Base-by-base conservation (phyloP, 2,888 invertebrate species). In the Luffia ferchaultella region DNA sequence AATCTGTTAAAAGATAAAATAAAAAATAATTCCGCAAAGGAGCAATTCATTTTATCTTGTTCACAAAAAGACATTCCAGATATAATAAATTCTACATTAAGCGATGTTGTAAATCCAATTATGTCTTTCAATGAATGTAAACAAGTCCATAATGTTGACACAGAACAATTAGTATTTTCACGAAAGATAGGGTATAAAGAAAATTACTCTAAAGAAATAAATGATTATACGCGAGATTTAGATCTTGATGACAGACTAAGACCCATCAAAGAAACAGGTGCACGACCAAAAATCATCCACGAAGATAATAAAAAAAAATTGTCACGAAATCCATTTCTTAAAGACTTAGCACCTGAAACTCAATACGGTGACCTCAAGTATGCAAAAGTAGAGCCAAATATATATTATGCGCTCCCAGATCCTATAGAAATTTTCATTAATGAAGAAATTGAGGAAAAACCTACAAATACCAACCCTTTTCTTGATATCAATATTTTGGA, bases 81-180 rank as follows among this genome's bases (percentile, higher is more conserved):
- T 55, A 69, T 85, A 50, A 76, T 84, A 1, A 83, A 85, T 61
- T 84, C 84, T 18, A 83, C 83, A 1, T 65, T 78, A 16, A 65
- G 56, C 48, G 82, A 82, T 40, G 55, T 12, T 12, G 3, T 30
- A 30, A 30, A 30, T 7, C 30, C 30, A 30, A n/a, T 30, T 30
- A 30, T 30, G 5, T 7, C 30, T 30, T 30, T 30, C 30, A 30
- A 30, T 30, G 12, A 30, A 30, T 30, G n/a, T n/a, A n/a, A n/a
- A n/a, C n/a, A n/a, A n/a, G n/a, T n/a, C n/a, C n/a, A n/a, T n/a
- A n/a, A n/a, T n/a, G n/a, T n/a, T n/a, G n/a, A n/a, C n/a, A n/a
- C n/a, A n/a, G n/a, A n/a, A n/a, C n/a, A n/a, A n/a, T n/a, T n/a
- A n/a, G n/a, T n/a, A n/a, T n/a, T n/a, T n/a, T n/a, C n/a, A n/a